Conservation (phyloP, 2,797 vertebrate genomes). For the Tangara arthus region DNA sequence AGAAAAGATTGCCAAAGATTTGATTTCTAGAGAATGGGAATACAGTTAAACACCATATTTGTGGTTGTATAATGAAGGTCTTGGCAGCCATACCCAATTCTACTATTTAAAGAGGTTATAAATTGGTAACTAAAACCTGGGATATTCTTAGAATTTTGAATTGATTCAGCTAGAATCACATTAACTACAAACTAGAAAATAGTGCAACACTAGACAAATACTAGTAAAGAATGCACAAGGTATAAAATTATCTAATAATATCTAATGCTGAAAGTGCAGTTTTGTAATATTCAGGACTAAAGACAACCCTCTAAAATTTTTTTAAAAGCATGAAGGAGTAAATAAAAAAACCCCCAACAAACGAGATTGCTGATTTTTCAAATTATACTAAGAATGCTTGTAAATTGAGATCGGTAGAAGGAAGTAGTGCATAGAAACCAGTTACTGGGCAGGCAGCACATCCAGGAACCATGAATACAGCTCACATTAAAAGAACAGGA, state of each 20-base stretch:
- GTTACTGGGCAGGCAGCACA: not conserved
- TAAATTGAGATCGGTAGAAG: not conserved
- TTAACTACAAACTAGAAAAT: not conserved
- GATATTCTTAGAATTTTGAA: not conserved
- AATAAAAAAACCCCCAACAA: not conserved
- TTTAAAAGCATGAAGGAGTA: not conserved
- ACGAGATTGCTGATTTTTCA: not conserved
- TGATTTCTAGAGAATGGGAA: not conserved
- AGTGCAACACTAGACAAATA: not conserved
- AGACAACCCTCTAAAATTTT: not conserved
- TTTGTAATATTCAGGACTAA: not conserved
- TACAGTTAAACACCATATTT: not conserved
- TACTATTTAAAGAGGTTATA: not conserved
- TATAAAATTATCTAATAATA: not conserved
- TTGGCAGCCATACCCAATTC: not conserved
- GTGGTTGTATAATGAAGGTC: not conserved
- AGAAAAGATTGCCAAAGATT: not conserved
- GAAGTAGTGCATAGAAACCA: not conserved
- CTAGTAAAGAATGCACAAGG: not conserved
- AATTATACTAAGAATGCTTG: not conserved
- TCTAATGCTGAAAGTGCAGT: not conserved
- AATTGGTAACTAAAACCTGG: not conserved
- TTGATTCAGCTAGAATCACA: not conserved
- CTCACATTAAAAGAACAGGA: not conserved
- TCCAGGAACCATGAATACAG: not conserved